Evolutionary conservation across 2,113 vertebrate genomes (phyloP).

Genomic region (Muntiacus reevesi): DNA sequence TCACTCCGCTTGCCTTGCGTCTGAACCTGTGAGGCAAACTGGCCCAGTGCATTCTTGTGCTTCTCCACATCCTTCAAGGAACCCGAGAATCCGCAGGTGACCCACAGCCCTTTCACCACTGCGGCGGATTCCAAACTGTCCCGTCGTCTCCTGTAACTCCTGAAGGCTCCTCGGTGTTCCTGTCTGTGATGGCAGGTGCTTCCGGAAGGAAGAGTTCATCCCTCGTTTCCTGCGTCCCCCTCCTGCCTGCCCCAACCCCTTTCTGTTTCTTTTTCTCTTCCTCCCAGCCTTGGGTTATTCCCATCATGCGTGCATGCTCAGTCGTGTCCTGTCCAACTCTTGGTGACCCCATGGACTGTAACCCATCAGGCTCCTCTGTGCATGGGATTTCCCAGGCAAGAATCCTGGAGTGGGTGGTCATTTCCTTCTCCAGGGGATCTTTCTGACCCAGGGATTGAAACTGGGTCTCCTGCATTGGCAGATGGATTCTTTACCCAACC

Average conservation of each 20-base stretch:
- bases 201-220: not conserved
- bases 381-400: not conserved
- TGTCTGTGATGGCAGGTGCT: not conserved
- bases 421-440: not conserved
- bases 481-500: not conserved
- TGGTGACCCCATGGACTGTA: not conserved
- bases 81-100: conserved; percentile 2
- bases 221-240: not conserved
- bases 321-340: not conserved
- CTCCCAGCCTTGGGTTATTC: not conserved
- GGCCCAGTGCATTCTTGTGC: not conserved
- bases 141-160: not conserved
- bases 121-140: fast-evolving
- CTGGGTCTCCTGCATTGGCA: not conserved
- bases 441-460: not conserved
- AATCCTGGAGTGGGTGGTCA: not conserved
- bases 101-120: not conserved
- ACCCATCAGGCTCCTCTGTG: not conserved
- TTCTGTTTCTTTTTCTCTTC: not conserved
- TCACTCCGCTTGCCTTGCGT: conserved; percentile 22
- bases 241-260: not conserved
- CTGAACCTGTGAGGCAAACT: conserved; percentile 57
- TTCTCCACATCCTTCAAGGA: conserved; percentile 38
- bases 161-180: fast-evolving
- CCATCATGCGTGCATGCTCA: fast-evolving